Base-by-base conservation (phyloP, 2,113 vertebrate genomes). In the Psittacula cyanocephala region DNA sequence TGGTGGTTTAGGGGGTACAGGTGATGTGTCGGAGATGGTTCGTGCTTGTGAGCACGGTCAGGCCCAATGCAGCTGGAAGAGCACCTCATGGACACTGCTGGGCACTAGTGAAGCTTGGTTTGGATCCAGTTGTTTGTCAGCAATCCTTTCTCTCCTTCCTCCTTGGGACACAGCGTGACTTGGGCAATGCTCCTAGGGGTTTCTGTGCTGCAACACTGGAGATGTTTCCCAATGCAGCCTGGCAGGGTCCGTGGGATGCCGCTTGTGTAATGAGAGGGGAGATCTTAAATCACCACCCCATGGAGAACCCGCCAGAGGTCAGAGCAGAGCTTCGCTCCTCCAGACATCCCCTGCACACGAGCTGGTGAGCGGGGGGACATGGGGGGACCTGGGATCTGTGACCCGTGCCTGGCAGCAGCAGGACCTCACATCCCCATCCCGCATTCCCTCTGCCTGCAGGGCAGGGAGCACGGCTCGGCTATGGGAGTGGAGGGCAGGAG, bases 211-310 rank as follows among this genome's bases (percentile, higher is more conserved):
- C 81, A 84, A 85, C 69, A 17, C 69, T 4, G 46, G 17, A 13
- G 64, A 33, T 10, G 1, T 89, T 95, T 94, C 88, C 37, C 68
- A 89, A 90, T 35, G 17, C 64, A 33, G 87, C 29, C 83, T 47
- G 89, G 86, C 75, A 46, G 18, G 29, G 47, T 63, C 20, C 1
- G 1, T 5, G 29, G 2, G 52, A 15, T 3, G 0, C 33, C 3
- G 17, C 20, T 46, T 72, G 80, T 29, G 88, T n/a, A 80, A 88
- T 2, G 60, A 3, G 4, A 5, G 9, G 41, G 70, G 41, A 1
- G 2, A 6, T 25, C 33, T 0, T 57, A 53, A 37, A 4, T 12
- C 4, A 41, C n/a, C 22, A 2, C 5, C 49, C 72, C 1, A 0
- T 0, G 1, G 3, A 10, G 74, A 27, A 27, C 11, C 25, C 3